These are phyloP conservation scores for Chelonia mydas DNA, from an alignment of 2,797 vertebrate species.

Conservation along the genomic window DNA sequence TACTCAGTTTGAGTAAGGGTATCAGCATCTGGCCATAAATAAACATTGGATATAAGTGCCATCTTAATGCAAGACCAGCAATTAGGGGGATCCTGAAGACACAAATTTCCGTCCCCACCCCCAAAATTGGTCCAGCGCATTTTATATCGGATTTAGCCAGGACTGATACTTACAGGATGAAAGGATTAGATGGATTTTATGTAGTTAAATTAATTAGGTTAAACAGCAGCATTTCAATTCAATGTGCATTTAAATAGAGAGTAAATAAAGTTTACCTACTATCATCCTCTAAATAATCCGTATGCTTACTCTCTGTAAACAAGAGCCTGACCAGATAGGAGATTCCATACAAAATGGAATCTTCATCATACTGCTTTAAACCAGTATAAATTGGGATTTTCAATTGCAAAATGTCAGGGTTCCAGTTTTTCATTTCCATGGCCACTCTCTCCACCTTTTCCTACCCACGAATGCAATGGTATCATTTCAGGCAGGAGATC, in stretches of 20 bases:
- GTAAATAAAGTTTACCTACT: background rate
- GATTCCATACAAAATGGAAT: background rate
- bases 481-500: background rate
- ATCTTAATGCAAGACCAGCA: background rate
- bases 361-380: background rate
- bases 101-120: background rate
- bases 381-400: background rate
- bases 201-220: background rate
- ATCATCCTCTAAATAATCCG: background rate
- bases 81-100: background rate
- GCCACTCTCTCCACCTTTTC: background rate
- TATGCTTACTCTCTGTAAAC: background rate
- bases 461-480: background rate
- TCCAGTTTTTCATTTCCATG: background rate
- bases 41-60: background rate
- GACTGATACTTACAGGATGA: background rate
- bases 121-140: background rate
- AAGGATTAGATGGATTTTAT: background rate
- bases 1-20: background rate
- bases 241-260: fast-evolving
- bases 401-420: background rate
- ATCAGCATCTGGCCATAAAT: background rate
- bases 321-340: background rate
- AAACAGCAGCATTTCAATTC: background rate
- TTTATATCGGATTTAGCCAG: background rate